phyloP scores from a whole-genome alignment of 2,797 vertebrate species.

The Sarcophilus harrisii region DNA sequence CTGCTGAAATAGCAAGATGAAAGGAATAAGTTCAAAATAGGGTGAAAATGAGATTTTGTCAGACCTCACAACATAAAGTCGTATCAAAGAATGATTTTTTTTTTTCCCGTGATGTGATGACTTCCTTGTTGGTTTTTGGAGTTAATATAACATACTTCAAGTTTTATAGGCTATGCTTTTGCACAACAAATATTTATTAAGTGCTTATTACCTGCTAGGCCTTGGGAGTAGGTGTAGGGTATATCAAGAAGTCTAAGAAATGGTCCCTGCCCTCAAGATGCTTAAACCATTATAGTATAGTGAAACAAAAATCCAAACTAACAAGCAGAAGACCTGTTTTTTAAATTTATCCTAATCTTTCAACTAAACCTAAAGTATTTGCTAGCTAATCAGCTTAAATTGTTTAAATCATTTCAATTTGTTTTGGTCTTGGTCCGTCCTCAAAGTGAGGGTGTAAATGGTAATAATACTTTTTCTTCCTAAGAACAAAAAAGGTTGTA shows the following conservation, averaged over 20 bases:
- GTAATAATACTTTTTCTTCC: background rate
- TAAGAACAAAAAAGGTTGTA: background rate
- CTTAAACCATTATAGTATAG: background rate
- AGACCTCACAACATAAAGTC: conserved; percentile 35
- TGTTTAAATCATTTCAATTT: background rate
- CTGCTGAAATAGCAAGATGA: background rate
- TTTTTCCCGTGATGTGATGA: conserved; percentile 53
- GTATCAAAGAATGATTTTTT: conserved; percentile 55
- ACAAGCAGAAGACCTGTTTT: background rate
- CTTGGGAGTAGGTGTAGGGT: background rate
- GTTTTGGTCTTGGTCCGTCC: background rate
- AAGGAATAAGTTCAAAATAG: background rate
- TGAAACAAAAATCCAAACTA: background rate
- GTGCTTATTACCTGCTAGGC: background rate
- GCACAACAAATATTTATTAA: conserved; percentile 1
- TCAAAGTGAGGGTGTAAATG: background rate
- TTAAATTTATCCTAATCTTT: background rate
- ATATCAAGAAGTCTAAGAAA: conserved; percentile 11
- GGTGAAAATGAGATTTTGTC: background rate
- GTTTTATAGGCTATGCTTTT: conserved; percentile 38
- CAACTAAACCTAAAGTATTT: background rate
- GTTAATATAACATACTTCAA: conserved; percentile 48
- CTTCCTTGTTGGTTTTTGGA: conserved; percentile 31
- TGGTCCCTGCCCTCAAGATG: background rate
- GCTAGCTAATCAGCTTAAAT: background rate